These are phyloP conservation scores for Scortum barcoo DNA, from an alignment of 2,113 vertebrate genomes.

Conservation along the genomic window DNA sequence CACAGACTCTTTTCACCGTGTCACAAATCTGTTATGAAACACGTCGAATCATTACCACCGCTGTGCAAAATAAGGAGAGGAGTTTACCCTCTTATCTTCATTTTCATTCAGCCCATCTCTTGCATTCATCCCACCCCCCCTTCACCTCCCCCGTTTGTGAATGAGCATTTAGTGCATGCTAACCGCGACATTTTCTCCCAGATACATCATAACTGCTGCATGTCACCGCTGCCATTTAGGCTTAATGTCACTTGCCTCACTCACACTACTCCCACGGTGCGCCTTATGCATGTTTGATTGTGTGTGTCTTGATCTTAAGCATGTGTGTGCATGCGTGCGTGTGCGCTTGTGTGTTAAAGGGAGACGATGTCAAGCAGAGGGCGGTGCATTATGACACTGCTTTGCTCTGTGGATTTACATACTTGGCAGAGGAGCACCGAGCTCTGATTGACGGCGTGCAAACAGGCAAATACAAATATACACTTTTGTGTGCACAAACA, in stretches of 20 bases:
- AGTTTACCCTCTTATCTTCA: background rate
- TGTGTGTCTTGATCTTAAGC: constrained; percentile 42
- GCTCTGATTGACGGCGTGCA: constrained; percentile 13
- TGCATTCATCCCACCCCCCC: background rate
- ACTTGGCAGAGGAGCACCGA: constrained; percentile 15
- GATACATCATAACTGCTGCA: constrained; percentile 71
- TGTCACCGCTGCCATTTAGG: constrained; percentile 75
- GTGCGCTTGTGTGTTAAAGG: constrained; percentile 9
- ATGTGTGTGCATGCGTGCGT: constrained; percentile 9
- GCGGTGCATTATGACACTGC: constrained; percentile 19
- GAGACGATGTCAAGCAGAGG: constrained; percentile 21
- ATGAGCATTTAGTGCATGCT: constrained; percentile 61
- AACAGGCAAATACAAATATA: constrained; percentile 4
- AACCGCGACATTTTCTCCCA: constrained; percentile 43
- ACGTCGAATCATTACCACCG: background rate
- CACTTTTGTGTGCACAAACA: background rate
- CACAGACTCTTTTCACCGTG: background rate
- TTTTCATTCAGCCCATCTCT: background rate
- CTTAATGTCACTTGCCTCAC: constrained; percentile 67
- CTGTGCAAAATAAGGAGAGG: background rate
- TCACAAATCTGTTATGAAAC: constrained; percentile 15
- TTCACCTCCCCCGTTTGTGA: constrained; percentile 29
- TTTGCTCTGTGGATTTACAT: constrained; percentile 39
- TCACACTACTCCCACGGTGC: constrained; percentile 46
- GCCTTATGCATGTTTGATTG: constrained; percentile 65